Evolutionary conservation across 2,113 vertebrate species (phyloP), one percentile per base, ranked within the genome.

Genomic region (Sakesphorus luctuosus): DNA sequence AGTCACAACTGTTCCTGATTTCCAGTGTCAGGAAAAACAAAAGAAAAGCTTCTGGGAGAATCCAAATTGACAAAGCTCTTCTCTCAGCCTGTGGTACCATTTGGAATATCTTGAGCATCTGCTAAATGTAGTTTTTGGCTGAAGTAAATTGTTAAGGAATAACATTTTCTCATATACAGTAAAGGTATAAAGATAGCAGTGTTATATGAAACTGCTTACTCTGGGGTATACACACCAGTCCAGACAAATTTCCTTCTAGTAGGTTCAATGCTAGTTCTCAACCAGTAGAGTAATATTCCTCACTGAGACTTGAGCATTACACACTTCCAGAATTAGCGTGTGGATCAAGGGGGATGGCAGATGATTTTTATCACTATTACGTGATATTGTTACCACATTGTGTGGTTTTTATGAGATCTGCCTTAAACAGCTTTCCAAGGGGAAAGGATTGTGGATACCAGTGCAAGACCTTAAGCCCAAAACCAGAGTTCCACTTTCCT

Each of bases 51-150:
- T 35, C 55, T 71, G 28, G 18, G 21, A 90, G 36, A 67, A 66
- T 90, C 92, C 93, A 50, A 65, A 35, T 10, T 63, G 76, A 75
- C 40, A 72, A 65, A 89, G 53, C 65, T 50, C 25, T 62, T 66
- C 66, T 72, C 59, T 99, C 98, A 99, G 87, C 98, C 95, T 14
- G 97, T 98, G 80, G 98, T 97, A 46, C 98, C 96, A 94, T 98
- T 98, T n/a, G 98, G 98, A 92, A 98, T 98, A 88, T 99, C 99
- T 87, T 99, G 99, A 94, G 97, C 98, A 97, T 99, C 99, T 9
- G 99, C 98, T 73, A 99, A 98, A 78, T 99, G 99, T 40, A 99
- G 98, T 89, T 99, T 99, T 95, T 99, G 99, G 97, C 99, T 99
- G 97, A 69, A 89, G 67, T n/a, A 69, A 80, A 17, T 17, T 7